These are phyloP conservation scores for Pipa parva DNA, from an alignment of 2,113 vertebrate genomes.

Conservation along the genomic window DNA sequence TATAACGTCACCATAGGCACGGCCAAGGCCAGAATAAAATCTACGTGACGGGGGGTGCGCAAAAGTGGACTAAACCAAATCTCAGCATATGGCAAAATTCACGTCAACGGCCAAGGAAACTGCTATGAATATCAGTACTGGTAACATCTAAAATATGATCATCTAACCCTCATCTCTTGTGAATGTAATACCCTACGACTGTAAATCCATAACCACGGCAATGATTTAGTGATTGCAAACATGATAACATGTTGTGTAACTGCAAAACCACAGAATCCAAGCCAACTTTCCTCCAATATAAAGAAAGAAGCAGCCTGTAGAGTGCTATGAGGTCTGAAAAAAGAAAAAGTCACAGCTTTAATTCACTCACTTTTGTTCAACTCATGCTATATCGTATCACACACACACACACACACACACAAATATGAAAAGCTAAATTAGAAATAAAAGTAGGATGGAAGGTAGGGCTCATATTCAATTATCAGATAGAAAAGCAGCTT, in stretches of 20 bases:
- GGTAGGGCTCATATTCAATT: conserved; percentile 24
- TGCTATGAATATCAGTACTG: neutral
- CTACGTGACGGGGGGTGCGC: neutral
- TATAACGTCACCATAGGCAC: neutral
- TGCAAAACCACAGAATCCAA: conserved; percentile 78
- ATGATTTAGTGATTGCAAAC: conserved; percentile 89
- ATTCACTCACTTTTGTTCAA: too few relatives aligned
- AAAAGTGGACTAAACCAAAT: neutral
- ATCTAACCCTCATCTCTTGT: conserved; percentile 44
- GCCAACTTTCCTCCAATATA: conserved; percentile 78
- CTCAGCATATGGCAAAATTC: too few relatives aligned
- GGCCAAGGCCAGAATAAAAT: neutral
- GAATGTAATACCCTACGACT: conserved; percentile 63
- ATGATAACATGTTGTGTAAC: conserved; percentile 87
- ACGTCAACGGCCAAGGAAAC: too few relatives aligned
- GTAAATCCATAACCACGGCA: conserved; percentile 83
- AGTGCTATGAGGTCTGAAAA: neutral
- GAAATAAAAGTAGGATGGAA: conserved; percentile 15
- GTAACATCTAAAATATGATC: neutral
- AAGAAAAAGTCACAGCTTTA: conserved; percentile 60
- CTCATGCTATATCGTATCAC: conserved; percentile 64
- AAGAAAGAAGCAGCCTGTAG: conserved; percentile 46
- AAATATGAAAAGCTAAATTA: conserved; percentile 58
- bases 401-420: conserved; percentile 52
- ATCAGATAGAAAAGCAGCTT: conserved; percentile 53